A percentile compares a stretch with the other conserved stretches of the same genome.
These are phyloP conservation scores for Lepas anatifera DNA, from an alignment of 2,888 invertebrate genomes.

Conservation along the genomic window DNA sequence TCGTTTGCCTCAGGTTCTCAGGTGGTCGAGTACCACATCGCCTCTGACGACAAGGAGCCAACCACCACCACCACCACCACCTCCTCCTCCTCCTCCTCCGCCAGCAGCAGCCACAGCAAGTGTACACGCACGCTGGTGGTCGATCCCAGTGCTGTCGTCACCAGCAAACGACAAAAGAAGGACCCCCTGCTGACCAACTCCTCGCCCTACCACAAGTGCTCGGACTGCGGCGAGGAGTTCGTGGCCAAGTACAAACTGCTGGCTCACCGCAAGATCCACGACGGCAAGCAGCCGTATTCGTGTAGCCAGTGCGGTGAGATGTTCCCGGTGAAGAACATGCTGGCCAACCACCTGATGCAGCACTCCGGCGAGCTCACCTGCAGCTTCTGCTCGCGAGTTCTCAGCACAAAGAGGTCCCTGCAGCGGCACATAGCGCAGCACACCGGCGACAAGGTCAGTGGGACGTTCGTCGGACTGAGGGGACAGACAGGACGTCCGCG, in stretches of 20 bases:
- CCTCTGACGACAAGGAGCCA: background rate
- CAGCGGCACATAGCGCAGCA: constrained; percentile 8
- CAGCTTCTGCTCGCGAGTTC: background rate
- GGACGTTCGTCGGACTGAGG: no score
- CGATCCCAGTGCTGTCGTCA: background rate
- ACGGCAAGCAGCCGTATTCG: background rate
- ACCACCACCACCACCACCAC: background rate
- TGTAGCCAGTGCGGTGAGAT: constrained; percentile 1
- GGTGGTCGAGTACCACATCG: background rate
- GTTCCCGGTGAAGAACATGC: constrained; percentile 10
- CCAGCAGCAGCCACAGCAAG: no score
- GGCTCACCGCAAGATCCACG: constrained; percentile 7
- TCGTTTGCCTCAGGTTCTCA: background rate
- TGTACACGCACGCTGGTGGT: background rate
- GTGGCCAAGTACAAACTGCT: background rate
- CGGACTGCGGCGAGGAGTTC: constrained; percentile 8
- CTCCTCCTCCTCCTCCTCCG: background rate
- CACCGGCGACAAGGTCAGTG: background rate
- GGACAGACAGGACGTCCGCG: no score
- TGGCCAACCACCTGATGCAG: constrained; percentile 7
- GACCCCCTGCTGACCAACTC: background rate
- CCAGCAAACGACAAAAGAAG: background rate
- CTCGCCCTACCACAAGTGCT: background rate
- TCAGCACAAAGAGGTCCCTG: background rate
- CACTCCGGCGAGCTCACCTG: constrained; percentile 7